A percentile compares a stretch with the other conserved stretches of the same genome.
Evolutionary conservation across 2,797 vertebrate genomes (phyloP).

Genomic region (Spinibarbus caldwelli): DNA sequence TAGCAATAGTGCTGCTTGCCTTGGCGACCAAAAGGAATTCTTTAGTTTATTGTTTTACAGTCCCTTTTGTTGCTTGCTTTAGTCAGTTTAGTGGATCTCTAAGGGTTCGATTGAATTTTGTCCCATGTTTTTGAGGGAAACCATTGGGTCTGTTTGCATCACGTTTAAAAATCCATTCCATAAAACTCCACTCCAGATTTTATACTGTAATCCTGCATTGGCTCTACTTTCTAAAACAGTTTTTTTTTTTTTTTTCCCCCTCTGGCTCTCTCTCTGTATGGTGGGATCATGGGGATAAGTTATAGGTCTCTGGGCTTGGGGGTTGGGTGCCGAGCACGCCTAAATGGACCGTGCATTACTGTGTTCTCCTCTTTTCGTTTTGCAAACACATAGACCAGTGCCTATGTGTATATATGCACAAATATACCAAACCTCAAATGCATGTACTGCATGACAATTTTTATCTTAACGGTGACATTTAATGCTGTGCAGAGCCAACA

Average conservation of each 20-base stretch:
- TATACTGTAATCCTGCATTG: slow-evolving; percentile 63
- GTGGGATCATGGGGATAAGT: slow-evolving; percentile 78
- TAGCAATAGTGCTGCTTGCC: not conserved
- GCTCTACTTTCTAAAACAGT: slow-evolving; percentile 79
- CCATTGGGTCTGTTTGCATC: slow-evolving; percentile 49
- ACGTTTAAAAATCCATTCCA: slow-evolving; percentile 47
- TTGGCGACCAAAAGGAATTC: not conserved
- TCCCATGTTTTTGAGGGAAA: not conserved
- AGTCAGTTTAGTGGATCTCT: not conserved
- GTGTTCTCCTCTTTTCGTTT: slow-evolving; percentile 31
- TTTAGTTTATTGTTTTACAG: not conserved
- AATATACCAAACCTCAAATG: not conserved
- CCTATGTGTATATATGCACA: not conserved
- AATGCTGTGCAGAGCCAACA: not conserved
- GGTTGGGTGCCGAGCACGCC: slow-evolving; percentile 67
- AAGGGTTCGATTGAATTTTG: not conserved
- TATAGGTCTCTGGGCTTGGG: slow-evolving; percentile 70
- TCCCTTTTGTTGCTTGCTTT: not conserved
- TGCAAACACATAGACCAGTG: not conserved
- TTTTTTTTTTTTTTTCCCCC: slow-evolving; percentile 75
- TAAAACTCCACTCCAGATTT: slow-evolving; percentile 68
- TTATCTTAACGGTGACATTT: not conserved
- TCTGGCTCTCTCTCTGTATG: slow-evolving; percentile 44
- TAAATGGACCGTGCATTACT: slow-evolving; percentile 65
- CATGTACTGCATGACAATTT: not conserved